Percentiles rank a stretch among this genome's conserved stretches.
Evolutionary conservation across 2,888 invertebrate genomes (phyloP).

Genomic region (Tetheella fluctuosa): DNA sequence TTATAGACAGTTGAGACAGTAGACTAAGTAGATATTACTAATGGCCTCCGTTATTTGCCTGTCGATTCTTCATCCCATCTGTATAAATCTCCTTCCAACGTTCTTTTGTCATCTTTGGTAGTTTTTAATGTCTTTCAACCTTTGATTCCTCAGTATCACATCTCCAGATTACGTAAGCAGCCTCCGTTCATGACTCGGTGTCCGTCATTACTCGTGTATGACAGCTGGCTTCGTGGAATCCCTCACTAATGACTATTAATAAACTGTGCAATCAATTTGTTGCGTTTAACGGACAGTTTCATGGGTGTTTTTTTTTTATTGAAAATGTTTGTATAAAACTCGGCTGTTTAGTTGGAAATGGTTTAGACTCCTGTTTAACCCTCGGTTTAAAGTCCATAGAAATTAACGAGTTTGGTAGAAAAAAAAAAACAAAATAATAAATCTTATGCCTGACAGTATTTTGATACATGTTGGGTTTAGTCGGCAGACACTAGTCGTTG

Average conservation of each 20-base stretch:
- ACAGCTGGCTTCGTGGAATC: constrained; percentile 28
- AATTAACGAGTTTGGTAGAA: background rate
- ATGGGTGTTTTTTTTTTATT: background rate
- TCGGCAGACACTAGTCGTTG: too few relatives aligned
- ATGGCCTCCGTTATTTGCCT: too few relatives aligned
- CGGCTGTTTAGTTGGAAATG: background rate
- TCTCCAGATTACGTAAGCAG: constrained; percentile 15
- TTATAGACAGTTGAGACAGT: too few relatives aligned
- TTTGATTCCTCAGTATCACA: too few relatives aligned
- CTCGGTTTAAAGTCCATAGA: too few relatives aligned
- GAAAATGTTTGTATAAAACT: background rate
- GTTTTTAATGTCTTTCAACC: background rate
- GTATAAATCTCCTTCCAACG: too few relatives aligned
- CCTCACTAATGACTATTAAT: constrained; percentile 20
- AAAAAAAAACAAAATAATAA: too few relatives aligned
- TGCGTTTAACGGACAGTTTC: constrained; percentile 21
- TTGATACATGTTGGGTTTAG: too few relatives aligned
- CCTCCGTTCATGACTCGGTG: constrained; percentile 23
- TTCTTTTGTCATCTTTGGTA: too few relatives aligned
- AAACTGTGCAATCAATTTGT: constrained; percentile 17
- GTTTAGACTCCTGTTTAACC: background rate
- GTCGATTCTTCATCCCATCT: too few relatives aligned
- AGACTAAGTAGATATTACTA: too few relatives aligned
- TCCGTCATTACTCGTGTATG: constrained; percentile 28
- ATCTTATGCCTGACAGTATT: too few relatives aligned